These are phyloP conservation scores for Plebejus argus DNA, from an alignment of 2,888 invertebrate species.

Conservation along the genomic window DNA sequence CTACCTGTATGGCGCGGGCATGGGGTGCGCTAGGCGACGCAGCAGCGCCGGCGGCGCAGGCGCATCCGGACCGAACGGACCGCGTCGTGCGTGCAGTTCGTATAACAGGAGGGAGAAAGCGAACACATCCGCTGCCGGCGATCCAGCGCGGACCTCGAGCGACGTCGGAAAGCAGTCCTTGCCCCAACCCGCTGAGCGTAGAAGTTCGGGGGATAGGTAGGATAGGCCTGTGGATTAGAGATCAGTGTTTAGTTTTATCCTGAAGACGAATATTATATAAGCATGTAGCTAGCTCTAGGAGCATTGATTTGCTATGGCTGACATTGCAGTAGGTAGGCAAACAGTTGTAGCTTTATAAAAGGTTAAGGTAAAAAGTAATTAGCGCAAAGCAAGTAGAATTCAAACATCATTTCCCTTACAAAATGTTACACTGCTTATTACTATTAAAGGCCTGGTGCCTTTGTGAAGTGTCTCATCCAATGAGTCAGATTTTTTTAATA, in stretches of 20 bases:
- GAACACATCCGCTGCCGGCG: slow-evolving; percentile 91
- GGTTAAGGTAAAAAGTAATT: too few relatives aligned
- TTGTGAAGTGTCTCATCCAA: too few relatives aligned
- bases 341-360: too few relatives aligned
- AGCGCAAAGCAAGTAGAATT: too few relatives aligned
- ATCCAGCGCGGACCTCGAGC: slow-evolving; percentile 72
- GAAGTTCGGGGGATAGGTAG: slow-evolving; percentile 90
- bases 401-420: too few relatives aligned
- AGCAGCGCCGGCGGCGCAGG: slow-evolving; percentile 84
- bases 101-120: slow-evolving; percentile 94
- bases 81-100: slow-evolving; percentile 92
- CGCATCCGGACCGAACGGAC: slow-evolving; percentile 89
- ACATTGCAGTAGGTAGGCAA: too few relatives aligned
- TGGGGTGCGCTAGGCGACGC: slow-evolving; percentile 79
- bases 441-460: too few relatives aligned
- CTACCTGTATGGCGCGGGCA: slow-evolving; percentile 82
- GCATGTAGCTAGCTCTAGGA: too few relatives aligned
- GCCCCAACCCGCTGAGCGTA: slow-evolving; percentile 78
- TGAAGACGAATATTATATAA: not conserved
- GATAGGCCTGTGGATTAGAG: slow-evolving; percentile 81
- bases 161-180: slow-evolving; percentile 53
- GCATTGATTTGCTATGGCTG: too few relatives aligned
- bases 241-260: not conserved
- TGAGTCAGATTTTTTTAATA: too few relatives aligned
- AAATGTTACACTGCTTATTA: too few relatives aligned